phyloP scores from a whole-genome alignment of 30 jellyfish, hydroid and myxozoan genomes.

The Aurelia coerulea region DNA sequence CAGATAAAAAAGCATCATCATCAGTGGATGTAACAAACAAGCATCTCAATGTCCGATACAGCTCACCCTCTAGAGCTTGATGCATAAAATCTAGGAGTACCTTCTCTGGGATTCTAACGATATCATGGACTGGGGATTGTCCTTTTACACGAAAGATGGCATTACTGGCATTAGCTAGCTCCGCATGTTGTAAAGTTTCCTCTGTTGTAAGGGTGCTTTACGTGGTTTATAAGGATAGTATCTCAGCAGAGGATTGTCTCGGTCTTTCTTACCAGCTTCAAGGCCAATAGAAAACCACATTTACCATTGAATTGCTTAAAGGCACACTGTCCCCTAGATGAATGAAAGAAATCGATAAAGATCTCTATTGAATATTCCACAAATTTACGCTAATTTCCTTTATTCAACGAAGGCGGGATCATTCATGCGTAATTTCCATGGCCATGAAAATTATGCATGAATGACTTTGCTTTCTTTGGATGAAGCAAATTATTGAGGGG shows the following conservation, averaged over 20 bases:
- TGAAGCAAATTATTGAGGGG: too few species aligned
- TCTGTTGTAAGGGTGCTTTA: conserved; percentile 21
- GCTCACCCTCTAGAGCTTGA: conserved; percentile 13
- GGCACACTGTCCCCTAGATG: too few species aligned
- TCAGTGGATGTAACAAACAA: neutral
- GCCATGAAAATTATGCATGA: too few species aligned
- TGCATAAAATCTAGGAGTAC: conserved; percentile 11
- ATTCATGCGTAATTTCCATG: too few species aligned
- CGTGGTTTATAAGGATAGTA: conserved; percentile 1
- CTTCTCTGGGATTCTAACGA: conserved; percentile 2
- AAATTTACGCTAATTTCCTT: too few species aligned
- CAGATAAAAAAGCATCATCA: neutral
- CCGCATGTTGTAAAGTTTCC: conserved; percentile 8
- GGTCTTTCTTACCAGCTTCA: conserved; percentile 11
- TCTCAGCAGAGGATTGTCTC: conserved; percentile 14
- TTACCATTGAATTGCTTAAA: neutral
- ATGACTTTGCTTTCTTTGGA: too few species aligned
- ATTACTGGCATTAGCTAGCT: neutral
- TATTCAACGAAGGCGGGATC: too few species aligned
- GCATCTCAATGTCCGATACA: neutral
- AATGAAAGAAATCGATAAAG: too few species aligned
- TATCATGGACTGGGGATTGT: neutral
- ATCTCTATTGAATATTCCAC: too few species aligned
- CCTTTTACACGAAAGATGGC: conserved; percentile 2
- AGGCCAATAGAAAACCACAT: neutral